Evolutionary conservation across 2,888 invertebrate genomes (phyloP), one percentile per base, ranked within the genome.

Genomic region (Calameuta idolon): DNA sequence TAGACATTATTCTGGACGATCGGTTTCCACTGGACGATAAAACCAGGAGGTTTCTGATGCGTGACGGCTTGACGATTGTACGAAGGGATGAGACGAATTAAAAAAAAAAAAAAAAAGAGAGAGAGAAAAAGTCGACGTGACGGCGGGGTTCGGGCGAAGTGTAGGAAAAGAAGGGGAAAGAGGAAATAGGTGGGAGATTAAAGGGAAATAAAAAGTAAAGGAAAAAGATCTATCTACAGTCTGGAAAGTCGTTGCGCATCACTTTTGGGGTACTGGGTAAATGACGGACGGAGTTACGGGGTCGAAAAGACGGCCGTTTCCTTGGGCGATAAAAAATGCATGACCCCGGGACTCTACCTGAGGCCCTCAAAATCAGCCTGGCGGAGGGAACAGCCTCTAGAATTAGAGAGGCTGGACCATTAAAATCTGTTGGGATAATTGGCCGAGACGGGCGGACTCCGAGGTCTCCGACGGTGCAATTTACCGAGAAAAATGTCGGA

Each of bases 361-460:
- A 74, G 78, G 79, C 79, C 69, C 30, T 12, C 35, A 1, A 30
- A 69, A 30, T 30, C 40, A 40, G 15, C 15, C 78, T 77, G 79
- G 40, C 15, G 15, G 40, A 40, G 76, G 76, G 80, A 82, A 78
- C 81, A 81, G 87, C 79, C 86, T 88, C 87, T 89, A 89, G 88
- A 89, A 89, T 89, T 89, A 87, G 86, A 40, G 40, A 85, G 87
- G 83, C 83, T 80, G 84, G 84, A 83, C 86, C 89, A 89, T 89
- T 89, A 89, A 89, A 88, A 87, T 86, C 86, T 84, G 81, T 83
- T 87, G 87, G 87, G 87, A 89, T 89, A 89, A 89, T 85, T 85
- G 89, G 84, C 82, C 76, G 33, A 55, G 55, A 33, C 15, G 55
- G 76, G n/a, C 74, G 34, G 77, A 55, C 34, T 69, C 11, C 34